Evolutionary conservation across 2,888 invertebrate species (phyloP), one percentile per base, ranked within the genome.

Genomic region (Dryadula phaetusa): DNA sequence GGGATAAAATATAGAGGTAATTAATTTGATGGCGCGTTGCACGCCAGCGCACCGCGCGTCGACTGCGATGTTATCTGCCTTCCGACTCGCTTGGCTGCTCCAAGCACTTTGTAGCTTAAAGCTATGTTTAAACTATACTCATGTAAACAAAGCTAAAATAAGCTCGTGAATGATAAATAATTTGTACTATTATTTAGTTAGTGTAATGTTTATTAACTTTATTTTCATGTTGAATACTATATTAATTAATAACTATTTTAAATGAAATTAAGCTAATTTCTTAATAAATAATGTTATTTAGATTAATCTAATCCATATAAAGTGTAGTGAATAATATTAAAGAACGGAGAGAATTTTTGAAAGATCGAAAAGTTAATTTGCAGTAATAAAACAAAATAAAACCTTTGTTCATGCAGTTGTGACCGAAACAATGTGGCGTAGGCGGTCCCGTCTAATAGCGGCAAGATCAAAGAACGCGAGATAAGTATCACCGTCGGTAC

Each of bases 401-500:
- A 67, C 54, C 46, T 67, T 62, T 40, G 49, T 49, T 49, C 25
- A 49, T 54, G 53, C 18, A 54, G 64, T 64, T 64, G 49, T 62
- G 62, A 49, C 62, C 62, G 69, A 72, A 81, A 82, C 80, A 80
- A 80, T 77, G 80, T 76, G 76, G 77, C 79, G 79, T 79, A 79
- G 80, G 76, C 77, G 74, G 77, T 76, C 77, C 73, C 70, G 69
- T 72, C 76, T 77, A 75, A 77, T 76, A 74, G 81, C 87, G 88
- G 88, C 75, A 74, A 86, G 82, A 85, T 90, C 88, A 90, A 90
- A 89, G 84, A 71, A 64, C 64, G 72, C 74, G 75, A 87, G 88
- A 89, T 90, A 85, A 84, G 81, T 86, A 89, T 88, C 89, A 81
- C 82, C 80, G 82, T 80, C 80, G 79, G 76, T 79, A 76, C 77